Base-by-base conservation (phyloP, 2,797 vertebrate species). In the Erpetoichthys calabaricus region DNA sequence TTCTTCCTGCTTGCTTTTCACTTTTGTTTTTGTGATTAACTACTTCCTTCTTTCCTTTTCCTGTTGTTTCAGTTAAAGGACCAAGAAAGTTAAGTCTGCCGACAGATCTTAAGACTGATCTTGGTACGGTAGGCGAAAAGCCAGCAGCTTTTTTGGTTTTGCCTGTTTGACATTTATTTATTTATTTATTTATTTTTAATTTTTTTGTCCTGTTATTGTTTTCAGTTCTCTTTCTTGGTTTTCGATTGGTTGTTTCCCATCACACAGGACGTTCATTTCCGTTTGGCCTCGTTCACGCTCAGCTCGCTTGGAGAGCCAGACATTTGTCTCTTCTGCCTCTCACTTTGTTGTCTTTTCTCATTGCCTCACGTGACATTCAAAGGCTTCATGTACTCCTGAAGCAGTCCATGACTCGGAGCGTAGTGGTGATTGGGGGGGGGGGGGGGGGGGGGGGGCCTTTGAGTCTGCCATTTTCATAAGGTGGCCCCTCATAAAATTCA, bases 61-160 rank as follows among this genome's bases (percentile, higher is more conserved):
- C 87, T 91, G 91, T 95, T 91, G 86, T 98, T 97, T 89, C 92
- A 95, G 92, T 98, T 81, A 98, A 95, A 90, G 91, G 92, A 86
- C 93, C 93, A 87, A 95, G 93, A 96, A 97, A 98, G 87, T 94
- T 98, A 95, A 98, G 93, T 94, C 90, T 98, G 91, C 92, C 92
- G 82, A 98, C 91, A 91, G 91, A 95, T 94, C 91, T 97, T 95
- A 97, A 98, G 89, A 87, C 90, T 91, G 89, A 95, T 94, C 93
- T 98, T 90, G 91, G 93, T 97, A 97, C 88, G 89, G 92, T 96
- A 96, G 90, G 92, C 89, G 66, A 91, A 25, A 91, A 91, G 90
- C 91, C 88, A 84, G 79, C 84, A 90, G 82, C 86, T 89, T 87
- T 82, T 25, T 25, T 25, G 25, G 25, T 25, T 25, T 75, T 81